Evolutionary conservation across 2,113 vertebrate species (phyloP).

Genomic region (Pachyramphus minor): DNA sequence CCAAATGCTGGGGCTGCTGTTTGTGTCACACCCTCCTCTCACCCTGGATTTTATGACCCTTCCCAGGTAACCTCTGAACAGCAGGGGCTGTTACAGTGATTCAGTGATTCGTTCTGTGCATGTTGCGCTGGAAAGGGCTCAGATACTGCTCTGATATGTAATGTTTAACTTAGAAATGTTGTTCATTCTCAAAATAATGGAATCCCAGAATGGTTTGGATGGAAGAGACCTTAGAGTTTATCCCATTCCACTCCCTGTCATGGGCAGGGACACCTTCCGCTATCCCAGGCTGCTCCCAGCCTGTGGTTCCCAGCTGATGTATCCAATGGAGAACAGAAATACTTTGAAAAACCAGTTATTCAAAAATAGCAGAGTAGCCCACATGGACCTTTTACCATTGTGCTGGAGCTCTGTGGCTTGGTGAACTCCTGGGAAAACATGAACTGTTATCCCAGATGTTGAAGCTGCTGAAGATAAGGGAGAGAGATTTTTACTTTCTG

Average conservation of each 20-base stretch:
- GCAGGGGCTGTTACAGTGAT: too few species aligned
- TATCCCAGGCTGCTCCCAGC: background rate
- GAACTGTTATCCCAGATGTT: fast-evolving
- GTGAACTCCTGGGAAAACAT: background rate
- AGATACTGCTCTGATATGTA: background rate
- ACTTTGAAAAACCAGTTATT: fast-evolving
- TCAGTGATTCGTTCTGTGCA: fast-evolving
- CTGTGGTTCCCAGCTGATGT: fast-evolving
- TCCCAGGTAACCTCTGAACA: fast-evolving
- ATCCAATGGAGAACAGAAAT: background rate
- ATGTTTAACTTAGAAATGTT: background rate
- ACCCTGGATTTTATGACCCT: fast-evolving
- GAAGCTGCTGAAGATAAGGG: background rate
- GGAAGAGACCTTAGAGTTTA: background rate
- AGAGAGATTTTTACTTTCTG: background rate
- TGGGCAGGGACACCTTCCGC: background rate
- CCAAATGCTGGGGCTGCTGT: background rate
- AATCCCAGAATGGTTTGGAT: background rate
- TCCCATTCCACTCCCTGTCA: too few species aligned
- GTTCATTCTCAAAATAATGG: background rate
- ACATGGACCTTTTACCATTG: fast-evolving
- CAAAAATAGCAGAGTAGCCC: background rate
- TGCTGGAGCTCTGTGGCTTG: background rate
- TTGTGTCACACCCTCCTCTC: background rate
- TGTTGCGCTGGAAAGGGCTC: background rate